These are phyloP conservation scores for Apodemia duryi DNA, from an alignment of 2,888 invertebrate species.

Conservation along the genomic window DNA sequence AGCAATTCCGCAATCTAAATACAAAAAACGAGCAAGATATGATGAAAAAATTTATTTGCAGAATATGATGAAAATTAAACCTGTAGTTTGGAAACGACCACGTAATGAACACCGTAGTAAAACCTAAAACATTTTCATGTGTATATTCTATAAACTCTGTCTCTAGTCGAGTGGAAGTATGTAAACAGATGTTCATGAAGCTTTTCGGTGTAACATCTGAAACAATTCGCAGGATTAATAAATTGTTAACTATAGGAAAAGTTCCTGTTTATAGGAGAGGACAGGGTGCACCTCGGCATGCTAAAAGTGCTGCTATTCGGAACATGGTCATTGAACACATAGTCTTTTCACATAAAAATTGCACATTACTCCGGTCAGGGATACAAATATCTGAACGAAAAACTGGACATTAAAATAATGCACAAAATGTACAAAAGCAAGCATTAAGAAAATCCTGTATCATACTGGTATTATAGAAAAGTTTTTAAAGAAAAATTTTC, in stretches of 20 bases:
- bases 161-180: background rate
- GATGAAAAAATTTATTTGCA: slow-evolving; percentile 17
- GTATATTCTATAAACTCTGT: background rate
- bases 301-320: no score
- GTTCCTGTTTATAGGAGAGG: background rate
- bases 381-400: slow-evolving; percentile 15
- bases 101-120: slow-evolving; percentile 7
- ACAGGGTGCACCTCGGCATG: background rate
- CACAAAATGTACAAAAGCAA: slow-evolving; percentile 17
- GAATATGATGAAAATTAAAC: slow-evolving; percentile 16
- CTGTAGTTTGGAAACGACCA: slow-evolving; percentile 9
- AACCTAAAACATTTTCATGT: slow-evolving; percentile 6
- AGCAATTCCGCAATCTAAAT: slow-evolving; percentile 15
- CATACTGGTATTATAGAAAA: slow-evolving; percentile 16
- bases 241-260: slow-evolving; percentile 14
- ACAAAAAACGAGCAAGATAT: slow-evolving; percentile 17
- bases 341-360: slow-evolving; percentile 13
- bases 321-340: slow-evolving; percentile 8
- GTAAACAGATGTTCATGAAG: slow-evolving; percentile 7
- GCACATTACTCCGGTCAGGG: slow-evolving; percentile 1
- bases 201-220: background rate
- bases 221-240: slow-evolving; percentile 15
- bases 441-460: slow-evolving; percentile 13
- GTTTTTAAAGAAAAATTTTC: slow-evolving; percentile 16
- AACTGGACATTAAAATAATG: slow-evolving; percentile 18